Evolutionary conservation across 64 coral and sea anemone species (phyloP).

Genomic region (Trachythela sp.): DNA sequence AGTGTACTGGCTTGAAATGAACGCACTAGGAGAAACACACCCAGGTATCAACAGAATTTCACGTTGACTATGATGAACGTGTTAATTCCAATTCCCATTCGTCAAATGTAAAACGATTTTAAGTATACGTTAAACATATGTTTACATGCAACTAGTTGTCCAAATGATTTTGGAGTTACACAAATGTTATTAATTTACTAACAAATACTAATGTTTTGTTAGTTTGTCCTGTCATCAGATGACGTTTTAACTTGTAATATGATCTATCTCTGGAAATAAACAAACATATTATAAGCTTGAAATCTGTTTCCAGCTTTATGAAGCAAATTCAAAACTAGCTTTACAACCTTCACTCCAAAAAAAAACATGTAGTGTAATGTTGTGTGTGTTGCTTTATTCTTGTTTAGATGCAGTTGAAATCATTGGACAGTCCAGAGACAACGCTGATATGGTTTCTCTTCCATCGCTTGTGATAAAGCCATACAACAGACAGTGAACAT

Average conservation of each 20-base stretch:
- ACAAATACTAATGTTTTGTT: too few species aligned
- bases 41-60: neutral
- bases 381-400: neutral
- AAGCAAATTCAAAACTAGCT: too few species aligned
- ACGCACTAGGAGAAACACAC: neutral
- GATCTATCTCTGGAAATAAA: too few species aligned
- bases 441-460: neutral
- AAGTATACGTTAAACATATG: too few species aligned
- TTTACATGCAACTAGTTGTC: too few species aligned
- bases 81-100: neutral
- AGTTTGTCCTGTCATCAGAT: too few species aligned
- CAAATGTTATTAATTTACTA: too few species aligned
- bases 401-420: conserved; percentile 28
- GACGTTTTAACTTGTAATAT: too few species aligned
- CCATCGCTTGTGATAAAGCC: conserved; percentile 26
- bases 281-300: too few species aligned
- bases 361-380: neutral
- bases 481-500: conserved; percentile 23
- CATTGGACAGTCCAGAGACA: conserved; percentile 10
- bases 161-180: too few species aligned
- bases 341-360: neutral
- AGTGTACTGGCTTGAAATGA: conserved; percentile 15
- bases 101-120: neutral
- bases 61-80: neutral
- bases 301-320: too few species aligned